Evolutionary conservation across 1,140 invertebrate genomes (phyloP).

Genomic region (Pseudobourletiella spinata): DNA sequence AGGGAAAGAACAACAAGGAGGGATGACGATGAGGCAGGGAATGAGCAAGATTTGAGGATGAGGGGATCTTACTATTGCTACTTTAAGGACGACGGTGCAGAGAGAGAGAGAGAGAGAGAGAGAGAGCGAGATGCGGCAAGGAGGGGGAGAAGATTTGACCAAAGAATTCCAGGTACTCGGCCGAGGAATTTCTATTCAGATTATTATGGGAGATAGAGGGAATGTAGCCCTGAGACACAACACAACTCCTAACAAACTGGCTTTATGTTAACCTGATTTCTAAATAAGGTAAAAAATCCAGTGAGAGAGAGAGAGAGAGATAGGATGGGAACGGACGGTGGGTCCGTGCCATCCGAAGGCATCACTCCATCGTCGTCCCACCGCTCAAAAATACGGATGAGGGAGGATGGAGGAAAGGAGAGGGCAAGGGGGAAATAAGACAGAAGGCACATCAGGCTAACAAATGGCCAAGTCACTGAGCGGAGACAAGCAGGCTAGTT

Average conservation of each 20-base stretch:
- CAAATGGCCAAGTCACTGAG: background rate
- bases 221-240: slow-evolving; percentile 3
- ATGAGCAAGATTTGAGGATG: background rate
- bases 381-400: background rate
- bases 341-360: no score
- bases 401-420: background rate
- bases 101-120: background rate
- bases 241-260: background rate
- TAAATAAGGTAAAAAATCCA: slow-evolving; percentile 1
- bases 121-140: background rate
- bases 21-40: background rate
- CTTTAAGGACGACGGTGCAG: background rate
- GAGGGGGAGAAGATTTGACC: background rate
- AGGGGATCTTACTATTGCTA: background rate
- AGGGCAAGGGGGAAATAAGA: background rate
- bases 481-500: slow-evolving; percentile 6
- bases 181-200: slow-evolving; percentile 7
- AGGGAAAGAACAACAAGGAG: background rate
- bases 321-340: no score
- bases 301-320: background rate
- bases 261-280: background rate
- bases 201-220: slow-evolving; percentile 3
- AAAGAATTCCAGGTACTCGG: slow-evolving; percentile 3
- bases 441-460: background rate
- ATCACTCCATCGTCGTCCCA: no score